Evolutionary conservation across 2,797 vertebrate species (phyloP), one percentile per base, ranked within the genome.

Genomic region (Danio tinwini): DNA sequence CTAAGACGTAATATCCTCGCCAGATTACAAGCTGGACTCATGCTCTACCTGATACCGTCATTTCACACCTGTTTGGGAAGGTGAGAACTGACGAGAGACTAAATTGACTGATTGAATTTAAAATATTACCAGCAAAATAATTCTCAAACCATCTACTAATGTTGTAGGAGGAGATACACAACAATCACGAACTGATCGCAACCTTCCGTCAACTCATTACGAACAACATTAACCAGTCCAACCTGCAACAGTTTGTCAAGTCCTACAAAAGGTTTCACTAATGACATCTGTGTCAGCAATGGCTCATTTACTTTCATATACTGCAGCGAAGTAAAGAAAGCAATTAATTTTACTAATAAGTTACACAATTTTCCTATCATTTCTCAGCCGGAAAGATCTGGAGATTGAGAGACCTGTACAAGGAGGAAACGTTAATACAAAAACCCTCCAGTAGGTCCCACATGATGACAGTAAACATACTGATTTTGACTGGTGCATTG

Each of bases 41-140:
- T 42, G 93, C 95, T 76, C 90, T 98, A 19, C 94, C 96, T 1
- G 96, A 98, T 84, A 93, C 95, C 90, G 87, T 98, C 73, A 94
- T 99, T 86, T 90, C 96, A 67, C 97, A 99, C 85, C 89, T 99
- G 68, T 98, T 99, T 85, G 95, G 94, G 88, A 97, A 96, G 93
- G 97, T 96, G 90, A 89, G 89, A 47, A 62, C 42, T 12, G 29
- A 67, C 40, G 29, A 67, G 12, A 69, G 0, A 19, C 5, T 19
- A 0, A 16, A 73, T 45, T 44, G 13, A 55, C 12, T 17, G 2
- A 10, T 37, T 69, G n/a, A 39, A 52, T 52, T 44, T 1, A 13
- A 44, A 42, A 40, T 11, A 53, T 13, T 13, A 19, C 42, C 17
- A 65, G 17, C 11, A 8, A 13, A 47, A 19, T 7, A 19, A 19